Conservation (phyloP, 2,888 invertebrate genomes). For the Cantharis rustica region DNA sequence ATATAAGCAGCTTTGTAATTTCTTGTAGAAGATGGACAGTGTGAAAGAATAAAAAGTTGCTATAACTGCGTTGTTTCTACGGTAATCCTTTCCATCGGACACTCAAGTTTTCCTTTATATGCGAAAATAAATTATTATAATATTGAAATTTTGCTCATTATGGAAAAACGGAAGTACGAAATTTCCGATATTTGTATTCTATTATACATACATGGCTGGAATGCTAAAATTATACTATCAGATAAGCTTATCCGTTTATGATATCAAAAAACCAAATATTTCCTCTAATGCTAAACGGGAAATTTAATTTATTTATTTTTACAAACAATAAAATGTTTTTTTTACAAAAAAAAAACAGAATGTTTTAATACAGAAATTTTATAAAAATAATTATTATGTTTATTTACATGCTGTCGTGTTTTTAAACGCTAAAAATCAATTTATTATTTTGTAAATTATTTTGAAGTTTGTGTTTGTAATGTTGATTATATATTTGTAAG, state of each 20-base stretch:
- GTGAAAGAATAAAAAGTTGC: not conserved
- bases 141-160: not conserved
- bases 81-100: not conserved
- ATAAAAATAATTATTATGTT: no score
- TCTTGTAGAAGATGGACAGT: not conserved
- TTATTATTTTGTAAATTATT: no score
- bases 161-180: not conserved
- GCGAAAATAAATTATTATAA: not conserved
- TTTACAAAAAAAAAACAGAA: no score
- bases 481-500: no score
- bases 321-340: no score
- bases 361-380: no score
- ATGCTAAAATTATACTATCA: not conserved
- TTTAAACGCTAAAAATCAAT: no score
- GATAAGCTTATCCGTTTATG: not conserved
- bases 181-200: not conserved
- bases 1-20: not conserved
- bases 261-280: not conserved
- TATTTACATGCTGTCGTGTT: no score
- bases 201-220: not conserved
- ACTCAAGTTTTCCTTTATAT: not conserved
- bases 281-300: not conserved
- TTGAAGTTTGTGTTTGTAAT: no score
- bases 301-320: not conserved
- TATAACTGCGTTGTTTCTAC: not conserved